Evolutionary conservation across 2,888 invertebrate genomes (phyloP).

Genomic region (Erpobdella octoculata): DNA sequence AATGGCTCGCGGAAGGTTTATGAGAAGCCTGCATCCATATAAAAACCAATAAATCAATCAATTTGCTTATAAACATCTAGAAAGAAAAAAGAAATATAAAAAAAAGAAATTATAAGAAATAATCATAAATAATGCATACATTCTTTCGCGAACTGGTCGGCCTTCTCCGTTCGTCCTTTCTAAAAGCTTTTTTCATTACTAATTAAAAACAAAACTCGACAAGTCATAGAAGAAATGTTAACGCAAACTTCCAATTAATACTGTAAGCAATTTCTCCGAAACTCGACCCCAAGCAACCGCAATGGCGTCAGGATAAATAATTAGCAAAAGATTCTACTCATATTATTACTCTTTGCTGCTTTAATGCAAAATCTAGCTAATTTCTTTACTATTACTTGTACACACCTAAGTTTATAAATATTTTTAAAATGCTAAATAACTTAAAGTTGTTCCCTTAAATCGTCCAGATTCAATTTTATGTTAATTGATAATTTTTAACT

Average conservation of each 20-base stretch:
- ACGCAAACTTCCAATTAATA: background rate
- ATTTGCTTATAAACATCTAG: background rate
- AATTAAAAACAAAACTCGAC: too few relatives aligned
- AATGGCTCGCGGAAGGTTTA: background rate
- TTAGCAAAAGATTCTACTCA: conserved; percentile 1
- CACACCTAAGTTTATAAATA: too few relatives aligned
- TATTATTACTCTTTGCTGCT: too few relatives aligned
- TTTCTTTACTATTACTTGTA: too few relatives aligned
- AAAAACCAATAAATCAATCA: background rate
- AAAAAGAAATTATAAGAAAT: background rate
- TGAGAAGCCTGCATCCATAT: background rate
- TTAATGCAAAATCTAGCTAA: too few relatives aligned
- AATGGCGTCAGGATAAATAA: conserved; percentile 10
- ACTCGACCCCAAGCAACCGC: background rate
- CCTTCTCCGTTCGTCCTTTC: conserved; percentile 12
- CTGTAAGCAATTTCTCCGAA: background rate
- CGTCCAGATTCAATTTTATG: too few relatives aligned
- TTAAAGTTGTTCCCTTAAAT: too few relatives aligned
- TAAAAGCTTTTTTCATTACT: background rate
- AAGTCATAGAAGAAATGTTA: too few relatives aligned
- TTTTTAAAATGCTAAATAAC: too few relatives aligned
- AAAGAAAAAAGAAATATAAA: background rate
- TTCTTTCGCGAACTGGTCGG: background rate
- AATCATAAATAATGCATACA: background rate
- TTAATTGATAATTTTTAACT: too few relatives aligned